These are phyloP conservation scores for Probaryconus sp. DNA, from an alignment of 1,140 invertebrate genomes.

Conservation along the genomic window DNA sequence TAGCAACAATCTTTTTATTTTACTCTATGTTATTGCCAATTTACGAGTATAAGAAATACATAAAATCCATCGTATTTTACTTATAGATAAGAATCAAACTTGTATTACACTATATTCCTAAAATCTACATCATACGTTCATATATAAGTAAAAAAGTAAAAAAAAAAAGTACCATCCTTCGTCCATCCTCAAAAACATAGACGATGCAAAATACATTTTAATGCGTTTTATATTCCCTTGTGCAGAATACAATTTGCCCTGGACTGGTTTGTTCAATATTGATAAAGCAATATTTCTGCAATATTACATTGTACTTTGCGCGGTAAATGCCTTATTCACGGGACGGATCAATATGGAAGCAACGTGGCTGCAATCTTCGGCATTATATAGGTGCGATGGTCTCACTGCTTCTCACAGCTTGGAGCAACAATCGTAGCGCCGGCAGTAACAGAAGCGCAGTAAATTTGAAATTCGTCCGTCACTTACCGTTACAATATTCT, in stretches of 20 bases:
- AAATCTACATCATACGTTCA: too few relatives aligned
- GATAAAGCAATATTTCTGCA: slow-evolving; percentile 38
- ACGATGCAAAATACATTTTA: slow-evolving; percentile 29
- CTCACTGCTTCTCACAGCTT: slow-evolving; percentile 21
- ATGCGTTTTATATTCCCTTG: slow-evolving; percentile 11
- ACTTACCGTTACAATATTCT: too few relatives aligned
- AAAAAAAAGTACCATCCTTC: too few relatives aligned
- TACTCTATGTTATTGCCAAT: too few relatives aligned
- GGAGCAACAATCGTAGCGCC: too few relatives aligned
- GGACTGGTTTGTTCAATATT: slow-evolving; percentile 16
- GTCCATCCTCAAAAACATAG: background rate
- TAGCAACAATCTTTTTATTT: too few relatives aligned
- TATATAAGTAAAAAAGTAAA: too few relatives aligned
- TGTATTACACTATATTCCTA: too few relatives aligned
- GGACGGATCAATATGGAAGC: slow-evolving; percentile 33
- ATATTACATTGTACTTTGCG: slow-evolving; percentile 36
- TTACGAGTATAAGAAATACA: too few relatives aligned
- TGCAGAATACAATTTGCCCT: slow-evolving; percentile 13
- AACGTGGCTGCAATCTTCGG: slow-evolving; percentile 36
- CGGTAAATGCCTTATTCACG: slow-evolving; percentile 30
- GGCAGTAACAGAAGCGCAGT: slow-evolving; percentile 21
- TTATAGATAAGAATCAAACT: too few relatives aligned
- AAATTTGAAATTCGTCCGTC: slow-evolving; percentile 36
- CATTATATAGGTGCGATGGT: slow-evolving; percentile 25
- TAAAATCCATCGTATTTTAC: too few relatives aligned